phyloP scores from a whole-genome alignment of 2,888 invertebrate species.

The Xestia xanthographa region DNA sequence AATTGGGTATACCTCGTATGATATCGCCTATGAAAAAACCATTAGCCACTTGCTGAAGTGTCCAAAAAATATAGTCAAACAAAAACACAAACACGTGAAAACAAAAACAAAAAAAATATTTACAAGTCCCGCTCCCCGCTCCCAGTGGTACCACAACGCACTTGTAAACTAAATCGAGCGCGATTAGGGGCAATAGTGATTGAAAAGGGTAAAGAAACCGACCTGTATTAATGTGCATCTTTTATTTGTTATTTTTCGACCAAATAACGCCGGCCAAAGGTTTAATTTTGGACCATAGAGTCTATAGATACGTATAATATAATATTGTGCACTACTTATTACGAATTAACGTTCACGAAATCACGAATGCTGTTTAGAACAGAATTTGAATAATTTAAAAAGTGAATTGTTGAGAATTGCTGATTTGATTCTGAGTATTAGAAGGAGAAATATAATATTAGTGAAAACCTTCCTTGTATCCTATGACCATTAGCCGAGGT shows the following conservation, averaged over 20 bases:
- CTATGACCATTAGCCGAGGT: not conserved
- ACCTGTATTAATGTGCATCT: constrained; percentile 79
- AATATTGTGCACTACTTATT: constrained; percentile 66
- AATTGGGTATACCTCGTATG: not conserved
- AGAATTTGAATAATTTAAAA: constrained; percentile 25
- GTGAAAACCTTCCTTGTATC: not conserved
- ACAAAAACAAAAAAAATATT: not conserved
- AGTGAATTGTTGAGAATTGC: constrained; percentile 23
- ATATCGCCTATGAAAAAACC: not conserved
- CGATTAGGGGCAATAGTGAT: constrained; percentile 90
- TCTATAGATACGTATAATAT: constrained; percentile 64
- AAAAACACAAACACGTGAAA: not conserved
- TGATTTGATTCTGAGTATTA: not conserved
- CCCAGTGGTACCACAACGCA: constrained; percentile 57
- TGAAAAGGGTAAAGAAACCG: constrained; percentile 87
- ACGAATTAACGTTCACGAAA: constrained; percentile 60
- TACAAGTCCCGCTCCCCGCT: constrained; percentile 54
- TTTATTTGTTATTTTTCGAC: constrained; percentile 78
- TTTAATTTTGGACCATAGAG: constrained; percentile 69
- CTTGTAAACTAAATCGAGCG: constrained; percentile 84
- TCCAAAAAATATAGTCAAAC: not conserved
- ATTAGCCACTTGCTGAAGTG: not conserved
- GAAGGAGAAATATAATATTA: not conserved
- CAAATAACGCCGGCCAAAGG: constrained; percentile 72
- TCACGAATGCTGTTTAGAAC: constrained; percentile 37